Base-by-base conservation (phyloP, 2,113 vertebrate species). In the Serinus canaria region DNA sequence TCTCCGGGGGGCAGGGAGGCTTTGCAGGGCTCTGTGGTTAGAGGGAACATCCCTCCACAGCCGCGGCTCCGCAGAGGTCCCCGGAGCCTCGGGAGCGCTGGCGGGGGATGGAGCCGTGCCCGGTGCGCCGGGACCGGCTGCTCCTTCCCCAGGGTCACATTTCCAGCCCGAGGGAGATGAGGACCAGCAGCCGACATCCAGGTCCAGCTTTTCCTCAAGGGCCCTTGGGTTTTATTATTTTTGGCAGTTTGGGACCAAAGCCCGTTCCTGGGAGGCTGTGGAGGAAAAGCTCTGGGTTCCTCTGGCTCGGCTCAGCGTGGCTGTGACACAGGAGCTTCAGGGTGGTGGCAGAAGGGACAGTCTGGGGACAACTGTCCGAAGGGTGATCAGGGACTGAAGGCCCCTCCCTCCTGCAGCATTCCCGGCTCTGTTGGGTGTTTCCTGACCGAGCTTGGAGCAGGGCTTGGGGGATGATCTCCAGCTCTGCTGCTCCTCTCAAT, bases 111-210 rank as follows among this genome's bases (percentile, higher is more conserved):
- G 37, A 84, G 88, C 46, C 5, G 15, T 0, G 58, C 52, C 70
- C 3, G 25, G 5, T 0, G 15, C 12, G 0, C 11, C 0, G n/a
- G 88, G 81, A 68, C 15, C 0, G 24, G n/a, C 15, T 94, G 39
- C 88, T 85, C 74, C 66, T 75, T 7, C 66, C 83, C 67, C 53
- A 3, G 3, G 86, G 46, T 15, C 15, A 0, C 1, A 0, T 19
- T 35, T 15, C 66, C 77, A 16, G n/a, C 59, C 77, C 0, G 17
- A 30, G 59, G 5, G 2, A 4, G 55, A 6, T 10, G 59, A 58
- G 37, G 41, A 56, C 13, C 60, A 35, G 60, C 11, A 22, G 17
- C 7, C 0, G 6, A 4, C 69, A 28, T 10, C 68, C 33, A 10
- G 20, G 23, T 72, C 60, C 82, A 30, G 52, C 3, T 62, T 67